Conservation (phyloP, 2,113 vertebrate genomes). For the Pluvialis apricaria region DNA sequence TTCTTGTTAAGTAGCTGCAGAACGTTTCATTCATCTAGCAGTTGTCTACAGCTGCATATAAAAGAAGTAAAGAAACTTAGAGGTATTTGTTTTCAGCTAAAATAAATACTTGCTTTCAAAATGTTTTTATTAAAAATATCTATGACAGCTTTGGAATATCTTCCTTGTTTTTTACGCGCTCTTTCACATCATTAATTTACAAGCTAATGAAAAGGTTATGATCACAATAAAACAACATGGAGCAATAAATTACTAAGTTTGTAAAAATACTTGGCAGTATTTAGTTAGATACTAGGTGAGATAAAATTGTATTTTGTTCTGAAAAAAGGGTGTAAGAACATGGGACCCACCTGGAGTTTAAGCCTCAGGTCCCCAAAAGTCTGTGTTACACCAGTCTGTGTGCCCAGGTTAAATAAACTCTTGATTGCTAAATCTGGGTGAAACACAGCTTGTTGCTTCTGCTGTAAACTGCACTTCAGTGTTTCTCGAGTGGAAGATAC, state of each 20-base stretch:
- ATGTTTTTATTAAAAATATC: background rate
- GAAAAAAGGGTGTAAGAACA: background rate
- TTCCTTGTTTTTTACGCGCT: background rate
- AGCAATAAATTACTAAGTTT: background rate
- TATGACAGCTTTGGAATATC: background rate
- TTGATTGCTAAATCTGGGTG: rapidly evolving
- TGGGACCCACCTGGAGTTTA: background rate
- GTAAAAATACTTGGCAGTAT: background rate
- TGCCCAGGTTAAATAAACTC: background rate
- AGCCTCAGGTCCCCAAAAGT: background rate
- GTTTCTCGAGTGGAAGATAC: background rate
- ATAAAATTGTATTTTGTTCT: background rate
- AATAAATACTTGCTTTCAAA: background rate
- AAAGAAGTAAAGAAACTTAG: background rate
- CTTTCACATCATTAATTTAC: background rate
- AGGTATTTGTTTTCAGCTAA: background rate
- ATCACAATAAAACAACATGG: background rate
- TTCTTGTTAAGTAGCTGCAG: background rate
- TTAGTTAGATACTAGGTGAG: background rate
- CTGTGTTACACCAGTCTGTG: background rate
- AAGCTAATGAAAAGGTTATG: slow-evolving; percentile 32
- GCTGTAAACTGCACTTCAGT: rapidly evolving
- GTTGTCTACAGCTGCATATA: background rate
- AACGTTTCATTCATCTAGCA: background rate
- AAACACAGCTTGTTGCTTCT: background rate